These are phyloP conservation scores for Eulemur rufifrons DNA, from an alignment of 2,113 vertebrate genomes.

Conservation along the genomic window DNA sequence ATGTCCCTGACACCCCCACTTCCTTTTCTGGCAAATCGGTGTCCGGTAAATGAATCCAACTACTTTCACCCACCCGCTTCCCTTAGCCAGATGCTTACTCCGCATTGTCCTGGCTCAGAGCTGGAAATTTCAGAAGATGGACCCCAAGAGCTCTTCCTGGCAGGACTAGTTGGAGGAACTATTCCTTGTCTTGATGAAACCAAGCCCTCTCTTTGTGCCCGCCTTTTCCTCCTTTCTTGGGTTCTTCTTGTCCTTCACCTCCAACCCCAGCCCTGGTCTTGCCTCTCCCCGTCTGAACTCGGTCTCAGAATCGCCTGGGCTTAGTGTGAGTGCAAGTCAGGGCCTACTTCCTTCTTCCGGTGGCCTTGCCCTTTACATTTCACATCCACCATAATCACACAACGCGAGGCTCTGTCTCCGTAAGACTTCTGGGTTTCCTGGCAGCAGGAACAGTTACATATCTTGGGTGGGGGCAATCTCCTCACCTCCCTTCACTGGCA, in stretches of 20 bases:
- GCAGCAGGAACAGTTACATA: not conserved
- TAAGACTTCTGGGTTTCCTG: not conserved
- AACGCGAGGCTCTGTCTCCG: slow-evolving; percentile 35
- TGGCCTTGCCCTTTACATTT: slow-evolving; percentile 12
- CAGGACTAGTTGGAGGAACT: not conserved
- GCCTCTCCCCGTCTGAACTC: not conserved
- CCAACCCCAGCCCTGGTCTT: not conserved
- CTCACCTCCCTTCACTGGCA: not conserved
- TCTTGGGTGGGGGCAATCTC: not conserved
- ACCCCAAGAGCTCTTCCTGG: not conserved
- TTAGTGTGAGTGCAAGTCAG: not conserved
- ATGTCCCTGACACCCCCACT: slow-evolving; percentile 58
- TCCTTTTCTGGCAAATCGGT: slow-evolving; percentile 61
- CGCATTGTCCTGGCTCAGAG: not conserved
- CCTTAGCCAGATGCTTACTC: not conserved
- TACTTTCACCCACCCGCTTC: slow-evolving; percentile 20
- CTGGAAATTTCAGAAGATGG: not conserved
- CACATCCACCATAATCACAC: not conserved
- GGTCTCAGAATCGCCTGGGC: not conserved
- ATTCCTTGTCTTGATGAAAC: not conserved
- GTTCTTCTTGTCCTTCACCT: not conserved
- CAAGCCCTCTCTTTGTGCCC: not conserved
- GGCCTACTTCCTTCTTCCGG: not conserved
- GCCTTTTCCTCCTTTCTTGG: not conserved
- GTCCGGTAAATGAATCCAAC: slow-evolving; percentile 27